Evolutionary conservation across 2,888 invertebrate species (phyloP).

Genomic region (Chloroclystis v-ata): DNA sequence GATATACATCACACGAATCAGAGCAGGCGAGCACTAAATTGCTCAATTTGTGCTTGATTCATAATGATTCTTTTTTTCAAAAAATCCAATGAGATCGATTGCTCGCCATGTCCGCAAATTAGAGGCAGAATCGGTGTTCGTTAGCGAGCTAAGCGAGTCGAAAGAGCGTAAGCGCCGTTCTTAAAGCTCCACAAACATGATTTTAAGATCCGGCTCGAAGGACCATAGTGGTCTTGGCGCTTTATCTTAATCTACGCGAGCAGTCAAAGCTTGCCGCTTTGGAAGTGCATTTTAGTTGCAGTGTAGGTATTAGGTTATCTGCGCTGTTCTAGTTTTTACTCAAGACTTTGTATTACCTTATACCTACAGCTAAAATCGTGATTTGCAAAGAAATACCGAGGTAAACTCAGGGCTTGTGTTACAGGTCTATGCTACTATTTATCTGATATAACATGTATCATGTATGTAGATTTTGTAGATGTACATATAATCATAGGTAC

Average conservation of each 20-base stretch:
- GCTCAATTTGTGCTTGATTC: conserved; percentile 73
- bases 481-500: too few species aligned
- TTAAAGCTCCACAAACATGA: conserved; percentile 24
- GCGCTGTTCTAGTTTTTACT: conserved; percentile 32
- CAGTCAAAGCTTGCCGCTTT: conserved; percentile 64
- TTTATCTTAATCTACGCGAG: conserved; percentile 55
- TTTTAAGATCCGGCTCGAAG: conserved; percentile 24
- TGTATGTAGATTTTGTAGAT: too few species aligned
- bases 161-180: conserved; percentile 40
- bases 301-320: conserved; percentile 27
- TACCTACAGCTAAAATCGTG: conserved; percentile 8
- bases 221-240: conserved; percentile 16
- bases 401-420: too few species aligned
- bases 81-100: conserved; percentile 77
- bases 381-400: too few species aligned
- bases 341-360: conserved; percentile 26
- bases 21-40: conserved; percentile 66
- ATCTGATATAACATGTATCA: too few species aligned
- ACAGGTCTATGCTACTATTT: too few species aligned
- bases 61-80: conserved; percentile 67
- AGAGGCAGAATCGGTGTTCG: conserved; percentile 74
- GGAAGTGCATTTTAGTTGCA: conserved; percentile 65
- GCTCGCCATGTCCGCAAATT: conserved; percentile 76
- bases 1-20: conserved; percentile 34
- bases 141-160: conserved; percentile 42